Evolutionary conservation across 2,888 invertebrate species (phyloP).

Genomic region (Philereme vetulata): DNA sequence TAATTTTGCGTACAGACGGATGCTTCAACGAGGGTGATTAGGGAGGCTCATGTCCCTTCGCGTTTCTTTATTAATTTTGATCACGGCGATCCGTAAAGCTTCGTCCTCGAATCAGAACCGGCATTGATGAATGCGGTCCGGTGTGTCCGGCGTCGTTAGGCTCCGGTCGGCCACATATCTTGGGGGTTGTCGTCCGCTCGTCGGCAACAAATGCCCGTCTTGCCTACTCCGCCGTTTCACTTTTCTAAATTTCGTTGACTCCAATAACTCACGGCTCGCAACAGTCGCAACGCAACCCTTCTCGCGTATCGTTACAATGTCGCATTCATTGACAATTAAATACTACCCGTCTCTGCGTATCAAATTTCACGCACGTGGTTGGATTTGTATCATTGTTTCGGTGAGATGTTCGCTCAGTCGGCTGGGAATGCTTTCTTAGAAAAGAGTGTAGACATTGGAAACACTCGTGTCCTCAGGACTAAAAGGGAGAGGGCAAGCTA

Average conservation of each 20-base stretch:
- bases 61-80: constrained; percentile 60
- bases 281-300: constrained; percentile 51
- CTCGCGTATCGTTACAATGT: constrained; percentile 60
- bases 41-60: constrained; percentile 48
- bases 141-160: constrained; percentile 31
- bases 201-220: constrained; percentile 64
- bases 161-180: constrained; percentile 21
- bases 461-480: constrained; percentile 43
- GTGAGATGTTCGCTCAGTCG: constrained; percentile 13
- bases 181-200: constrained; percentile 44
- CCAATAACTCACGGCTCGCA: constrained; percentile 58
- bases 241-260: constrained; percentile 79
- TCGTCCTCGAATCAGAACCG: constrained; percentile 27
- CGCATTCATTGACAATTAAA: constrained; percentile 73
- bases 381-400: constrained; percentile 11
- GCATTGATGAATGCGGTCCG: constrained; percentile 36
- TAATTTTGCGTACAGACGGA: constrained; percentile 40
- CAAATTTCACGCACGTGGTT: constrained; percentile 47
- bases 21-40: constrained; percentile 37
- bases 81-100: constrained; percentile 41
- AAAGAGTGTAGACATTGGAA: constrained; percentile 47
- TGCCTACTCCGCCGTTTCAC: constrained; percentile 66
- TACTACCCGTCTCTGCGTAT: constrained; percentile 55
- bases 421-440: constrained; percentile 14
- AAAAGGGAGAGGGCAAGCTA: constrained; percentile 30